phyloP scores from a whole-genome alignment of 2,113 vertebrate genomes.

The Pterocles orientalis region DNA sequence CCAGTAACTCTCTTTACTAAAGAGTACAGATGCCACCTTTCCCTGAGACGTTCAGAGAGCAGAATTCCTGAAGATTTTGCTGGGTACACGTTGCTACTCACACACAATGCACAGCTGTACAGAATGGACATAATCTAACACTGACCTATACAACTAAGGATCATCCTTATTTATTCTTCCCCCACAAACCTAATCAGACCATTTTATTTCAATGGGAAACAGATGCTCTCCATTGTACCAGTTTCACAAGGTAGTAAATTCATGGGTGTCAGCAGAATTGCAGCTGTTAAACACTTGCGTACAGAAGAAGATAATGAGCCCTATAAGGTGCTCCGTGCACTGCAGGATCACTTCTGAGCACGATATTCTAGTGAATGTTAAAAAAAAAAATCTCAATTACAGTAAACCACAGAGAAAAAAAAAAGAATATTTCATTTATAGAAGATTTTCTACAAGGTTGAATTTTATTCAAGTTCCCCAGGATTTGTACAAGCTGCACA shows the following conservation, averaged over 20 bases:
- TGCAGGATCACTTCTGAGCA: not conserved
- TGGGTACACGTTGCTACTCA: not conserved
- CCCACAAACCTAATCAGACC: not conserved
- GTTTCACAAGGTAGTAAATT: not conserved
- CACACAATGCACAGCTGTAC: fast-evolving
- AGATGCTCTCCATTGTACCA: not conserved
- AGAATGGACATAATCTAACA: not conserved
- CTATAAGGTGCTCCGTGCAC: not conserved
- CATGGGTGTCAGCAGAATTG: not conserved
- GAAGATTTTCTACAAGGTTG: not conserved
- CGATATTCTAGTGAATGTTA: not conserved
- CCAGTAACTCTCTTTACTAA: not conserved
- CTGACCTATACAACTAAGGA: not conserved
- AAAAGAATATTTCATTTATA: not conserved
- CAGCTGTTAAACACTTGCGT: fast-evolving
- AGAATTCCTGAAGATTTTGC: not conserved
- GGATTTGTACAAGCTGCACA: not conserved
- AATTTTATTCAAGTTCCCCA: not conserved
- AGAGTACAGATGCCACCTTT: not conserved
- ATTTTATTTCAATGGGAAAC: not conserved
- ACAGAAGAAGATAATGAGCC: not conserved
- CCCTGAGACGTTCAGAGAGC: not conserved
- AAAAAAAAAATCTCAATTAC: not conserved
- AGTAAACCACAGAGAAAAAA: not conserved
- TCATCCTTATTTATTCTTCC: not conserved